Base-by-base conservation (phyloP, 2,888 invertebrate genomes). In the Anoncus sp. region DNA sequence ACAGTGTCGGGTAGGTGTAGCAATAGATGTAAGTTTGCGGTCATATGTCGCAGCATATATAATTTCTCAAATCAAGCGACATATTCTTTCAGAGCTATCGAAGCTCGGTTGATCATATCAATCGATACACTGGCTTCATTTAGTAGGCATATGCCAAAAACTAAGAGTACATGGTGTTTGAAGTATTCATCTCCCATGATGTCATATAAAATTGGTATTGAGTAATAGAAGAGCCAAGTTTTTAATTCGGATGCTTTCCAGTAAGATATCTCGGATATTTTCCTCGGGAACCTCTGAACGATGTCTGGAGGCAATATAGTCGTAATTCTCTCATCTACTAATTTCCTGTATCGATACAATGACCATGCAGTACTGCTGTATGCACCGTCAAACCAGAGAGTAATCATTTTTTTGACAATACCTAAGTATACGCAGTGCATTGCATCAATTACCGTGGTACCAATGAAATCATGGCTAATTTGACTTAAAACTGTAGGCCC, bases 181-280 rank as follows among this genome's bases (percentile, higher is more conserved):
- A 83, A 79, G 57, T 79, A 82, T 14, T 59, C 35, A 9, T 60
- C 12, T 10, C 5, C 2, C 81, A 83, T 79, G 14, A 80, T 62
- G 24, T 77, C 73, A 31, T 60, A 22, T n/a, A 84, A 57, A 35
- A 83, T n/a, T 9, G 80, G 77, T 43, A 83, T 16, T 9, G 80
- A 83, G 55, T 78, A 83, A 57, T 80, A 57, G 7, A 81, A 75
- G 9, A 83, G 69, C 72, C 76, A 83, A 3, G 38, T 18, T 81
- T 80, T 83, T 1, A 79, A 73, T 24, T 84, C 84, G 10, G 73
- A 75, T 0, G 79, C 83, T 65, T 84, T 84, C 80, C 77, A 82
- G 47, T 80, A 31, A 31, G 31, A 4, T 4, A 31, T 6, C 4
- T 31, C 31, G 31, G 31, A 6, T 6, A 31, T 31, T 4, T 4